Percentiles rank a stretch among this genome's conserved stretches.
These are phyloP conservation scores for Caloenas nicobarica DNA, from an alignment of 2,113 vertebrate genomes.

Conservation along the genomic window DNA sequence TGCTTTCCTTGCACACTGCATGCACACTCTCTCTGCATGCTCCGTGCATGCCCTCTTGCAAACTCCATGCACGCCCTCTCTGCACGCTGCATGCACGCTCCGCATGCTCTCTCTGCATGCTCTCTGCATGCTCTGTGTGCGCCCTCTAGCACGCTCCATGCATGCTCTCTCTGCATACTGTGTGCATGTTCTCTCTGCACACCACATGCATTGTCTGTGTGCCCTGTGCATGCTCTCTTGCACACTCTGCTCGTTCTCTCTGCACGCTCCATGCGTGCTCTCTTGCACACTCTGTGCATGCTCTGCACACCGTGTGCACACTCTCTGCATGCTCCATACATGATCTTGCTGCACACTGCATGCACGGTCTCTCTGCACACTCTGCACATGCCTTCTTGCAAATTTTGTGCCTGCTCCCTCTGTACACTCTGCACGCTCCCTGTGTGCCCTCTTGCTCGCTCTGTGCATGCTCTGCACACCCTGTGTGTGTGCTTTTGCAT, in stretches of 20 bases:
- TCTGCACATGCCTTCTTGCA: too few species aligned
- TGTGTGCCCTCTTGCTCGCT: rapidly evolving
- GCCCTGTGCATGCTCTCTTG: too few species aligned
- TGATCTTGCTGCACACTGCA: too few species aligned
- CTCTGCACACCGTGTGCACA: too few species aligned
- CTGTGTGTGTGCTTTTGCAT: too few species aligned
- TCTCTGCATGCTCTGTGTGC: too few species aligned
- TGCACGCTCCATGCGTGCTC: neutral
- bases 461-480: rapidly evolving
- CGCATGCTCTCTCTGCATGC: neutral
- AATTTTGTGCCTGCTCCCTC: too few species aligned
- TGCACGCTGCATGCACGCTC: too few species aligned
- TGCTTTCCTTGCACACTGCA: neutral
- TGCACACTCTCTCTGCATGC: neutral
- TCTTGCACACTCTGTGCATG: neutral
- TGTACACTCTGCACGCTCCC: too few species aligned
- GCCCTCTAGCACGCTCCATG: neutral
- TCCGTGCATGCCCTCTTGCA: too few species aligned
- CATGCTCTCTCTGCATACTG: neutral
- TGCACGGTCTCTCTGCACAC: neutral
- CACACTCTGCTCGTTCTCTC: neutral
- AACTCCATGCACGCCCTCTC: too few species aligned
- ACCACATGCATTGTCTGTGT: rapidly evolving
- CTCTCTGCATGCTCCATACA: neutral
- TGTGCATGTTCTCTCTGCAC: neutral